Conservation (phyloP, 2,113 vertebrate genomes). For the Lichenostomus cassidix region DNA sequence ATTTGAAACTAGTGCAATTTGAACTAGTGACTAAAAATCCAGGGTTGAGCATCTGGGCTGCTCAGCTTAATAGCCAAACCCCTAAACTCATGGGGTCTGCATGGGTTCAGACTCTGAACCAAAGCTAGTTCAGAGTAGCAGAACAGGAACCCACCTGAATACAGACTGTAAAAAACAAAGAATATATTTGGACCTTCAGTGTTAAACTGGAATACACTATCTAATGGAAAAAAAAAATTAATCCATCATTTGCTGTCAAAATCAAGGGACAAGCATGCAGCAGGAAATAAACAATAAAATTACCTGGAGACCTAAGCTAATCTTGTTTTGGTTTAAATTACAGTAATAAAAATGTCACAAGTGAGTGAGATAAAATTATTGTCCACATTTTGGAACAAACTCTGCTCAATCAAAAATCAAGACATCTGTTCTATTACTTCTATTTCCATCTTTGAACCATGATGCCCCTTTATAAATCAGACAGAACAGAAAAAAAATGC, state of each 20-base stretch:
- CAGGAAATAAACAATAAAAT: not conserved
- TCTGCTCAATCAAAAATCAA: slow-evolving; percentile 5
- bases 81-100: not conserved
- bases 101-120: not conserved
- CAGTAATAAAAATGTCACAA: not conserved
- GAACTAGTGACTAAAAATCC: not conserved
- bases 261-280: not conserved
- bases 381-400: not conserved
- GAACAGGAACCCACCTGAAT: not conserved
- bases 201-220: not conserved
- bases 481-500: not conserved
- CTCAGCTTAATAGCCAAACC: not conserved
- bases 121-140: not conserved
- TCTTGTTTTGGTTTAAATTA: not conserved
- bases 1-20: not conserved
- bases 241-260: not conserved
- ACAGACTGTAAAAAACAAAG: not conserved
- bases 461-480: not conserved
- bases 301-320: not conserved
- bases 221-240: not conserved
- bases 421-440: not conserved
- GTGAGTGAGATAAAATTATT: not conserved
- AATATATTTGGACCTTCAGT: not conserved
- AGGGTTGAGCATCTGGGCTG: not conserved
- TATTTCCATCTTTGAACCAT: not conserved